A percentile compares a stretch with the other conserved stretches of the same genome.
phyloP scores from a whole-genome alignment of 2,113 vertebrate genomes.

The Tor tambroides region DNA sequence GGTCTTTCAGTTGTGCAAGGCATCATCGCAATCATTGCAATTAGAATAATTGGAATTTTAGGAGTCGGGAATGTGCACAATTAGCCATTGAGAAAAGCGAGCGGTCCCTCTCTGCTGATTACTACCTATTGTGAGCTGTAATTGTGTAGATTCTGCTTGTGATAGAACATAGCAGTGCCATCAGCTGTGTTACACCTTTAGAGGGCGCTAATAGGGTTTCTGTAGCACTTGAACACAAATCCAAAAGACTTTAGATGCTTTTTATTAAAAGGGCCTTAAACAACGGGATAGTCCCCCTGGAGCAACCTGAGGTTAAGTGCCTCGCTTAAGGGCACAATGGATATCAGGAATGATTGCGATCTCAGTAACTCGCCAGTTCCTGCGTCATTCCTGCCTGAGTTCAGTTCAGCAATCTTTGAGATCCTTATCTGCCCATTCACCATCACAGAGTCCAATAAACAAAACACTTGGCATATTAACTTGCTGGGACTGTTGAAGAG shows the following conservation, averaged over 20 bases:
- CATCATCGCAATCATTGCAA: constrained; percentile 11
- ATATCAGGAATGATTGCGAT: constrained; percentile 39
- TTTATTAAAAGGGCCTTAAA: neutral
- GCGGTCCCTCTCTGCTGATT: constrained; percentile 28
- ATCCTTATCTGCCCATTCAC: constrained; percentile 35
- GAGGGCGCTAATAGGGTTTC: neutral
- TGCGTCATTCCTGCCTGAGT: constrained; percentile 44
- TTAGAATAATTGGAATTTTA: constrained; percentile 38
- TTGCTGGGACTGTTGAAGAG: neutral
- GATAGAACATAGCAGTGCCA: neutral
- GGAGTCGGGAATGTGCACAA: neutral
- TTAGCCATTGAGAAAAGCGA: constrained; percentile 6
- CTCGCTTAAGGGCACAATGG: constrained; percentile 19
- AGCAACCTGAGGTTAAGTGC: constrained; percentile 18
- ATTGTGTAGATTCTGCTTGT: constrained; percentile 37
- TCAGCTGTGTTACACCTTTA: neutral
- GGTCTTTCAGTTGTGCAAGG: constrained; percentile 13
- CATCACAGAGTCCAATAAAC: constrained; percentile 11
- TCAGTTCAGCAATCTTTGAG: constrained; percentile 19
- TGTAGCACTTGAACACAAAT: neutral
- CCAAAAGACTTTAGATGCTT: neutral
- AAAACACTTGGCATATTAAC: constrained; percentile 2
- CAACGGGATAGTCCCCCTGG: neutral
- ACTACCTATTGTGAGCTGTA: neutral
- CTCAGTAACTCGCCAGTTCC: constrained; percentile 37